Conservation (phyloP, 2,113 vertebrate genomes). For the Lethenteron camtschaticum region DNA sequence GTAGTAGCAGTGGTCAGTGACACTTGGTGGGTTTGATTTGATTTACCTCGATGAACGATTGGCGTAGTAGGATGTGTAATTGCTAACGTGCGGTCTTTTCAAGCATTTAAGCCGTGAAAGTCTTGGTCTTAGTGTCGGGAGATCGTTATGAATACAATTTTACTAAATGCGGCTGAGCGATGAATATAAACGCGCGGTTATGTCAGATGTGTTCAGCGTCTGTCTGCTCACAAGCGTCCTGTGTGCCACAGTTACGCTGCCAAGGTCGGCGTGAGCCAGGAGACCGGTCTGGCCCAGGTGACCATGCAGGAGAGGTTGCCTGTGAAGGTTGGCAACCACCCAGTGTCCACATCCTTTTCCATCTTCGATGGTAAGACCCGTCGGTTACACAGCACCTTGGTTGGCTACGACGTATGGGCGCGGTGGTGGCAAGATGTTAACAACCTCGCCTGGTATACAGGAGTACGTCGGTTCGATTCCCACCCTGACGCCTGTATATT, state of each 20-base stretch:
- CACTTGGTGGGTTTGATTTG: too few species aligned
- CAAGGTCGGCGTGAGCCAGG: constrained; percentile 43
- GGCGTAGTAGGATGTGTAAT: too few species aligned
- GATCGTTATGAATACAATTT: too few species aligned
- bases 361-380: constrained; percentile 60
- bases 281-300: constrained; percentile 50
- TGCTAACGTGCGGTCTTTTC: too few species aligned
- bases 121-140: too few species aligned
- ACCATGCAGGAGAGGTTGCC: constrained; percentile 37
- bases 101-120: too few species aligned
- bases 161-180: neutral
- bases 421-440: neutral
- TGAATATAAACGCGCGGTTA: neutral
- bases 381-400: neutral
- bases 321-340: constrained; percentile 44
- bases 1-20: too few species aligned
- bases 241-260: constrained; percentile 38
- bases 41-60: too few species aligned
- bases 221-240: neutral
- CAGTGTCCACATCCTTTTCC: constrained; percentile 54
- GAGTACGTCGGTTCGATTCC: too few species aligned
- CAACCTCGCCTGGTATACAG: too few species aligned
- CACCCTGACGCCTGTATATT: too few species aligned
- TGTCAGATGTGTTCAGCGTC: neutral
- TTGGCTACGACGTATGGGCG: too few species aligned